Evolutionary conservation across 2,797 vertebrate species (phyloP).

Genomic region (Danionella dracula): DNA sequence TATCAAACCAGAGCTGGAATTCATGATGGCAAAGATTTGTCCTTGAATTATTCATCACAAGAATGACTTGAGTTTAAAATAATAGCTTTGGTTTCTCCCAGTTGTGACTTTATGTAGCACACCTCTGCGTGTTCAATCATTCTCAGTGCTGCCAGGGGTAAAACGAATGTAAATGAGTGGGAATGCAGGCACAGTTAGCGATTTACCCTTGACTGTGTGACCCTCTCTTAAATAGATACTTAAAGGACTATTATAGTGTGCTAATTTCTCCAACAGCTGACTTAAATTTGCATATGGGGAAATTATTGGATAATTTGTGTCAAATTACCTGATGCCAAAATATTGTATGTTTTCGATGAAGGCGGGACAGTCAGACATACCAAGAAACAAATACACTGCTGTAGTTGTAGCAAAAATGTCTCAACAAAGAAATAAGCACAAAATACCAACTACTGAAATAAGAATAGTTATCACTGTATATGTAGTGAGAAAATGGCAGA

Average conservation of each 20-base stretch:
- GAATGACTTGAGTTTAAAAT: not conserved
- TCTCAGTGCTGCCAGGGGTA: not conserved
- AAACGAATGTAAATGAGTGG: constrained; percentile 13
- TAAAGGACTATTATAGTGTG: not conserved
- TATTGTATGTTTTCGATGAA: no score
- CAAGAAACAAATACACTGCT: no score
- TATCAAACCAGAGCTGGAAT: not conserved
- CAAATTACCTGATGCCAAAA: not conserved
- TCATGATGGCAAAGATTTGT: not conserved
- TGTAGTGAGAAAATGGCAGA: no score
- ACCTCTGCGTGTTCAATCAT: not conserved
- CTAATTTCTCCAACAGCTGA: not conserved
- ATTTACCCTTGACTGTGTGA: constrained; percentile 12
- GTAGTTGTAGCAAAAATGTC: no score
- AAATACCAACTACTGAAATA: no score
- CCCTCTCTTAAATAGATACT: not conserved
- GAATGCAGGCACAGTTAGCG: not conserved
- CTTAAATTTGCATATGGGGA: not conserved
- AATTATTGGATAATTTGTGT: not conserved
- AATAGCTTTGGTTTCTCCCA: not conserved
- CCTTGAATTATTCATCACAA: not conserved
- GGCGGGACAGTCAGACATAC: no score
- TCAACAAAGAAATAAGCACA: no score
- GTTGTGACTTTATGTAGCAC: constrained; percentile 15
- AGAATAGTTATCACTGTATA: no score